A percentile compares a stretch with the other conserved stretches of the same genome.
Conservation (phyloP, 2,888 invertebrate species). For the Plemyria rubiginata region DNA sequence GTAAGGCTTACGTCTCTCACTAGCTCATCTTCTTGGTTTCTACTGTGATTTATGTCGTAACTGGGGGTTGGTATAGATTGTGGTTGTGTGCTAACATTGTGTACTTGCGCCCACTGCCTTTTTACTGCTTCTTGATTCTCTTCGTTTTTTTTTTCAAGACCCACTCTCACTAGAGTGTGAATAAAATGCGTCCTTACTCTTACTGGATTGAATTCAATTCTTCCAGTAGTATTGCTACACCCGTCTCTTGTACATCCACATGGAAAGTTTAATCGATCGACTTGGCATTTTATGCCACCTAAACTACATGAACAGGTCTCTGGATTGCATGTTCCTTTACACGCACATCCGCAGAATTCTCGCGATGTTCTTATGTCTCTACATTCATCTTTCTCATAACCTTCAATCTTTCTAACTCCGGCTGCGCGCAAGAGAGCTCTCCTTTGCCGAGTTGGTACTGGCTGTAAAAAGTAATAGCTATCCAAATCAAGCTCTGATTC, state of each 20-base stretch:
- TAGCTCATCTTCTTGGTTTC: slow-evolving; percentile 70
- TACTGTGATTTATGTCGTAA: slow-evolving; percentile 70
- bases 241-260: slow-evolving; percentile 98
- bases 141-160: slow-evolving; percentile 93
- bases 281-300: slow-evolving; percentile 98
- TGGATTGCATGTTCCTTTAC: slow-evolving; percentile 97
- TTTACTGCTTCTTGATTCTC: slow-evolving; percentile 78
- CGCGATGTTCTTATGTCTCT: slow-evolving; percentile 95
- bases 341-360: slow-evolving; percentile 97
- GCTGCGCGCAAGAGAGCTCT: slow-evolving; percentile 95
- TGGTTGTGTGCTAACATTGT: slow-evolving; percentile 62
- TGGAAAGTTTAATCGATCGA: slow-evolving; percentile 97
- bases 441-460: slow-evolving; percentile 96
- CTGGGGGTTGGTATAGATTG: slow-evolving; percentile 61
- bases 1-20: slow-evolving; percentile 82
- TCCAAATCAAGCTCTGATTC: slow-evolving; percentile 95
- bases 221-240: slow-evolving; percentile 95
- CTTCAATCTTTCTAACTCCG: slow-evolving; percentile 97
- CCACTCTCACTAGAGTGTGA: slow-evolving; percentile 97
- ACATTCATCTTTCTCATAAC: slow-evolving; percentile 97
- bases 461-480: slow-evolving; percentile 95
- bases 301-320: slow-evolving; percentile 97
- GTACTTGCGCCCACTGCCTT: slow-evolving; percentile 77
- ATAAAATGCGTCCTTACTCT: slow-evolving; percentile 98
- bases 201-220: slow-evolving; percentile 98